phyloP scores from a whole-genome alignment of 2,113 vertebrate species.

The Odontesthes bonariensis region DNA sequence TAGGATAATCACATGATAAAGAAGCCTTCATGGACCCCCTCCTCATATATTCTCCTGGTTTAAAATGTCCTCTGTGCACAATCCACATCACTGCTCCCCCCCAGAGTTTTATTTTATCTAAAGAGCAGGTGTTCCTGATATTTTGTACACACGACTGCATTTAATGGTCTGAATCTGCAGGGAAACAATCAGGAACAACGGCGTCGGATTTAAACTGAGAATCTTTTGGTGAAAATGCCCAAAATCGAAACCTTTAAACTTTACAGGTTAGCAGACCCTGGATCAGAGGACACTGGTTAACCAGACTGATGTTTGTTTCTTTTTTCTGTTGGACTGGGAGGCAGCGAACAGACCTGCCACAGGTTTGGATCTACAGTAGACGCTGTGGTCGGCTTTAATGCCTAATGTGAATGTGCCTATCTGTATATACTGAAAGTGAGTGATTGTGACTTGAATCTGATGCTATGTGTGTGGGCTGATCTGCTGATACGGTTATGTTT shows the following conservation, averaged over 20 bases:
- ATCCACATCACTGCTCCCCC: not conserved
- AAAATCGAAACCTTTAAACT: slow-evolving; percentile 37
- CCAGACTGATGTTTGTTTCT: not conserved
- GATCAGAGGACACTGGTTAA: slow-evolving; percentile 26
- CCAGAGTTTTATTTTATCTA: slow-evolving; percentile 15
- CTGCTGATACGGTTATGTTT: slow-evolving; percentile 70
- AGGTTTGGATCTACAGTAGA: slow-evolving; percentile 21
- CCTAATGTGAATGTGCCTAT: slow-evolving; percentile 80
- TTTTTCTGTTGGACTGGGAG: slow-evolving; percentile 44
- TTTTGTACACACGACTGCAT: slow-evolving; percentile 29
- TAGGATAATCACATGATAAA: not conserved
- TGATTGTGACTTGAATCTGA: slow-evolving; percentile 74
- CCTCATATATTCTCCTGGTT: not conserved
- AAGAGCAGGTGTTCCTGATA: slow-evolving; percentile 6
- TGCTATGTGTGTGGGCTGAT: slow-evolving; percentile 68
- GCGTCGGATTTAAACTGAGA: not conserved
- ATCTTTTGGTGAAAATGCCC: slow-evolving; percentile 14
- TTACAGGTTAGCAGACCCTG: slow-evolving; percentile 15
- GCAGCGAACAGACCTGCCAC: slow-evolving; percentile 48
- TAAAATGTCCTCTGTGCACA: slow-evolving; percentile 15
- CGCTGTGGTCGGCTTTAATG: slow-evolving; percentile 62
- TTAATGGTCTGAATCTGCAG: not conserved
- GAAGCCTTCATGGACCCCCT: not conserved
- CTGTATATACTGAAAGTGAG: slow-evolving; percentile 79
- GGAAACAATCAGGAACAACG: slow-evolving; percentile 12